Evolutionary conservation across 1,140 invertebrate species (phyloP), one percentile per base, ranked within the genome.

Genomic region (Mycetomoellerius zeteki): DNA sequence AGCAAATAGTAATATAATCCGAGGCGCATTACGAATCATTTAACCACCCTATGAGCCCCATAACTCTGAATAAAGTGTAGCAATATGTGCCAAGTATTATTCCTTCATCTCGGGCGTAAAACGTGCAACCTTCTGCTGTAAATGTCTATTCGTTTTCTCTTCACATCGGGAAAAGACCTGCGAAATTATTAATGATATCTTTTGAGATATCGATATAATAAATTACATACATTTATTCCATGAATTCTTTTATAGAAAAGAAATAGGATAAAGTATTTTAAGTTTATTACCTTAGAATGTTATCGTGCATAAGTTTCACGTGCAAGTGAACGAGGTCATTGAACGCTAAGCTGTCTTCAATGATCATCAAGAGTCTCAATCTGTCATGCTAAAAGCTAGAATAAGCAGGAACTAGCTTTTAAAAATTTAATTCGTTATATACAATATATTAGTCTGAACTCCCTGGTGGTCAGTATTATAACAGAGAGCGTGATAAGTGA

Each of bases 21-120:
- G 52, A 77, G 58, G 75, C 30, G 76, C 69, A 90, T 91, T 89
- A 90, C 86, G 85, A 82, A 81, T 80, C 90, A 85, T 91, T 91
- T 91, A 91, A 65, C 90, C 60, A 82, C 64, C 80, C 86, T 85
- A 89, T 77, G 69, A 24, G 76, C 82, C 89, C 86, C 81, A 73
- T 76, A 86, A 86, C 86, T 87, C 64, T 64, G 78, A 87, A 69
- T 85, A 73, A 82, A 73, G 21, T 72, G 33, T 82, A 73, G 54
- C 37, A 24, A 21, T 60, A 43, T 19, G 78, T 43, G 78, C 3
- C 65, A 72, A 73, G 52, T 43, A 14, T 73, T 72, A 82, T 62
- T 60, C 33, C 78, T 72, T 82, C 21, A 72, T 71, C 33, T 56
- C 30, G 30, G 2, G 7, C 21, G 64, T 27, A n/a, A 21, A 50